Base-by-base conservation (phyloP, 92 coral and sea anemone genomes). In the Epizoanthus ramosus region DNA sequence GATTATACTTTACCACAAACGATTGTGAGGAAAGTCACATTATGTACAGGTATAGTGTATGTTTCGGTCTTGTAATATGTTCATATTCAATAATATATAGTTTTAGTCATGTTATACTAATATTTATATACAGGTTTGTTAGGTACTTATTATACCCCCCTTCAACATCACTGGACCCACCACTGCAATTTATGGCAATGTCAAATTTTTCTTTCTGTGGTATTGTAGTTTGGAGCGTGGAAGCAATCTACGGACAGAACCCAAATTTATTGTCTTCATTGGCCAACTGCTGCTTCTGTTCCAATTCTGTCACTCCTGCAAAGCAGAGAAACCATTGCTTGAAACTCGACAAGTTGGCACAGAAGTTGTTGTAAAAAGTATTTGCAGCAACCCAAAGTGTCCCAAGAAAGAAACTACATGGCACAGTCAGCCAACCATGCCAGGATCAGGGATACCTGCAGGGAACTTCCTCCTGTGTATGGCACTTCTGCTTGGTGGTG, bases 361-460 rank as follows among this genome's bases (percentile, higher is more conserved):
- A 75, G 50, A 22, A 57, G 31, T 71, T 19, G 85, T 75, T 5
- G 85, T 84, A 6, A 58, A 47, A 39, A 75, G 79, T 13, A 47
- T 53, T 63, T 75, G 90, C 57, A 71, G 73, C 14, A 87, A 87
- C 64, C 87, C 87, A 28, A 74, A 74, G 52, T 82, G 90, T 41
- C 39, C 69, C 39, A 63, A 87, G 54, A 68, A 35, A 41, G 57
- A 66, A 63, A 58, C 14, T 28, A 75, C 74, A 19, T 83, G 87
- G 87, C 47, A 72, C 80, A 83, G 87, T 65, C 90, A 87, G 57
- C 90, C 90, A 35, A 39, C 22, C 23, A 83, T 87, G 87, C 87
- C 87, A 80, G 83, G 65, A 17, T 23, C 86, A 4, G 24, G 28
- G 74, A 69, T 82, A 19, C 71, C 69, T 18, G 87, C 90, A 35